Conservation (phyloP, 2,113 vertebrate species). For the Ahaetulla prasina region DNA sequence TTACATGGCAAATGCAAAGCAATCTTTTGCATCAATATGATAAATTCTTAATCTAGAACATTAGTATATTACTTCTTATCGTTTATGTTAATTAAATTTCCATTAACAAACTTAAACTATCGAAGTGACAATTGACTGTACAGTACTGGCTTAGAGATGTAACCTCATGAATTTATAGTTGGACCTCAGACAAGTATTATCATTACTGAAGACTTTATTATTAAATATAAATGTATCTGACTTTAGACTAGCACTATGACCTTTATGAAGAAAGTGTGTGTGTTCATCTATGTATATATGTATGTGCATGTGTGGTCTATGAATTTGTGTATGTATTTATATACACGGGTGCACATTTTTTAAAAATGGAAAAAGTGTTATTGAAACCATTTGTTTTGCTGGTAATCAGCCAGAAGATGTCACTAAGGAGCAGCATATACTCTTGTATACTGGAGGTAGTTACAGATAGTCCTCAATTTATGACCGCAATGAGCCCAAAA, state of each 20-base stretch:
- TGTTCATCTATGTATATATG: not conserved
- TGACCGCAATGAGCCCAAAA: not conserved
- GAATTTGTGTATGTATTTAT: not conserved
- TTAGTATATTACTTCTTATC: not conserved
- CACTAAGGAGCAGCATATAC: slow-evolving; percentile 10
- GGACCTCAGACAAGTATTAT: not conserved
- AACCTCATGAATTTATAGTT: not conserved
- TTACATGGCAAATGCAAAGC: not conserved
- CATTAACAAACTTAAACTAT: not conserved
- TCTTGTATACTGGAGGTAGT: not conserved
- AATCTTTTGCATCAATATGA: not conserved
- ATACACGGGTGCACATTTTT: not conserved
- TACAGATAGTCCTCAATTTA: not conserved
- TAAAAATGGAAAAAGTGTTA: not conserved
- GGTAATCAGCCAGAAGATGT: slow-evolving; percentile 42
- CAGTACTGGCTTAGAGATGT: not conserved
- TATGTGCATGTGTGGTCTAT: not conserved
- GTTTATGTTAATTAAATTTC: not conserved
- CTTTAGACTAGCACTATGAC: not conserved
- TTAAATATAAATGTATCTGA: not conserved
- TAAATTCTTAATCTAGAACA: not conserved
- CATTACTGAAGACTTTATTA: not conserved
- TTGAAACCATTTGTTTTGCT: not conserved
- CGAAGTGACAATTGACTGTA: not conserved
- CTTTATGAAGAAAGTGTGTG: not conserved